These are phyloP conservation scores for Ormyrus rosae DNA, from an alignment of 2,888 invertebrate genomes.

Conservation along the genomic window DNA sequence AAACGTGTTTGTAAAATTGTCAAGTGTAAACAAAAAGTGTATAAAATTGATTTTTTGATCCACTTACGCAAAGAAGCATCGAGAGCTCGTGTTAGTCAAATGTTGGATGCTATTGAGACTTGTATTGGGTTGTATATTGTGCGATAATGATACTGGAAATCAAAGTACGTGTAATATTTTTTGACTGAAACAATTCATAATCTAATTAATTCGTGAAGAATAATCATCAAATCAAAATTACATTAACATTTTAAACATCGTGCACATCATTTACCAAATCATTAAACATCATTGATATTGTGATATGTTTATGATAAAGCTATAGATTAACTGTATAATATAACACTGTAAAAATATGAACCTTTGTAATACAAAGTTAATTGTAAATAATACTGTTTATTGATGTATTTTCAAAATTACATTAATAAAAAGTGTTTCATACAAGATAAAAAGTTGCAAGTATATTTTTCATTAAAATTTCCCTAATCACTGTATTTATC, in stretches of 20 bases:
- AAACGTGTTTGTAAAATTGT: constrained; percentile 43
- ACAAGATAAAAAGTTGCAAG: too few species aligned
- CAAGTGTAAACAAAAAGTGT: constrained; percentile 31
- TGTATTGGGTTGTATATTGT: constrained; percentile 30
- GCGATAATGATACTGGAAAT: constrained; percentile 29
- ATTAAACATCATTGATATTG: constrained; percentile 18
- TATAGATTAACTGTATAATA: constrained; percentile 24
- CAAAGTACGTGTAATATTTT: constrained; percentile 37
- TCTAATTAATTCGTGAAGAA: constrained; percentile 15
- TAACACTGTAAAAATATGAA: constrained; percentile 34
- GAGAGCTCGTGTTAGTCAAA: constrained; percentile 15
- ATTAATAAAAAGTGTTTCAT: constrained; percentile 17
- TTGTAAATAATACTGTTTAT: constrained; percentile 52
- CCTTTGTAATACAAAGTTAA: constrained; percentile 25
- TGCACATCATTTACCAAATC: constrained; percentile 21
- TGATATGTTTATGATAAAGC: constrained; percentile 48
- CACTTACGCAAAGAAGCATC: constrained; percentile 41
- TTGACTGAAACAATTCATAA: constrained; percentile 22
- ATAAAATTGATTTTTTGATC: constrained; percentile 45
- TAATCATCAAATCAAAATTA: constrained; percentile 22
- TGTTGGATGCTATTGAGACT: constrained; percentile 11
- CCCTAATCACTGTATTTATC: background rate
- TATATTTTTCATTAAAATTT: too few species aligned
- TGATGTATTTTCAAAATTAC: constrained; percentile 33
- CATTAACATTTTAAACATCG: constrained; percentile 21